These are phyloP conservation scores for Drosophila prostipennis DNA, from an alignment of 2,888 invertebrate species.

Conservation along the genomic window DNA sequence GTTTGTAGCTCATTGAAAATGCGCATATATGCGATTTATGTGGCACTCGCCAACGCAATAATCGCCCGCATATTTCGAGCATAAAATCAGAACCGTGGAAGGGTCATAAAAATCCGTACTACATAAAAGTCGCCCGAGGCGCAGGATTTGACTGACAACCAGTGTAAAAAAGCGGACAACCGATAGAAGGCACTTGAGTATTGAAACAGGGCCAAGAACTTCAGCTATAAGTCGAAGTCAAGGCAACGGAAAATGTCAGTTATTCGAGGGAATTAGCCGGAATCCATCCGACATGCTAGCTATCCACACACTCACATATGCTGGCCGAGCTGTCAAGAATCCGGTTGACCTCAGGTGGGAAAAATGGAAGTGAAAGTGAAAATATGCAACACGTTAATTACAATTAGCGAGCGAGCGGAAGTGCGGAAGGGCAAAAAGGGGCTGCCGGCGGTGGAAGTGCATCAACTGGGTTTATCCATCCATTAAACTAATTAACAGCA, in stretches of 20 bases:
- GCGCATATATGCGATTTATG: slow-evolving; percentile 59
- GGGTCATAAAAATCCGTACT: slow-evolving; percentile 29
- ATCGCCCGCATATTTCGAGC: slow-evolving; percentile 43
- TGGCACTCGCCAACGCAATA: slow-evolving; percentile 49
- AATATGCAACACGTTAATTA: slow-evolving; percentile 77
- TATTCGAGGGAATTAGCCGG: slow-evolving; percentile 24
- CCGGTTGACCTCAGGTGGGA: slow-evolving; percentile 15
- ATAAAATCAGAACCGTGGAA: slow-evolving; percentile 28
- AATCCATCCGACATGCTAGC: neutral
- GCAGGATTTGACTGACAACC: neutral
- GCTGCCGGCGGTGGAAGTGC: slow-evolving; percentile 61
- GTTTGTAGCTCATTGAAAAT: slow-evolving; percentile 52
- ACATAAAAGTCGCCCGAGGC: slow-evolving; percentile 28
- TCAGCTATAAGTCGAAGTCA: neutral
- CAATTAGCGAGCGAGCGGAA: slow-evolving; percentile 73
- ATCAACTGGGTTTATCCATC: slow-evolving; percentile 80
- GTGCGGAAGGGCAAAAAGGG: slow-evolving; percentile 50
- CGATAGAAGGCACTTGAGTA: slow-evolving; percentile 10
- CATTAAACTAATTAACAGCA: slow-evolving; percentile 82
- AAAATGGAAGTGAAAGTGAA: slow-evolving; percentile 7
- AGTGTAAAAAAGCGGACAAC: neutral
- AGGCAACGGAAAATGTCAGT: slow-evolving; percentile 12
- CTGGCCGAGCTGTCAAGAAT: slow-evolving; percentile 23
- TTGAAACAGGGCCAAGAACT: neutral
- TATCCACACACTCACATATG: slow-evolving; percentile 9